Evolutionary conservation across 2,888 invertebrate species (phyloP), one percentile per base, ranked within the genome.

Genomic region (Lottia scabra): DNA sequence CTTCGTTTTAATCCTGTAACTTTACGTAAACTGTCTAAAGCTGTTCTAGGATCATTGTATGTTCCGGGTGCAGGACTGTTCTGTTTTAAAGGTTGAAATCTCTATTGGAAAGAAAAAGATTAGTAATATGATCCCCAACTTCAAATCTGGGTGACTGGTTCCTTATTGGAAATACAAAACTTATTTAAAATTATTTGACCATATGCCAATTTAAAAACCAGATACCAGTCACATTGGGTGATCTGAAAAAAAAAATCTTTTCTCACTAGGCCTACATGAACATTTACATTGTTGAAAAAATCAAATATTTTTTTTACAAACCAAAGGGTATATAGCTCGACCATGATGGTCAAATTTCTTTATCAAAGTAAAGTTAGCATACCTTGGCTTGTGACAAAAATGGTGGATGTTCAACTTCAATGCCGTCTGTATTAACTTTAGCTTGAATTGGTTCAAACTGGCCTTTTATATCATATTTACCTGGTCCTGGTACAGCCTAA

Each of bases 331-430:
- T 38, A 38, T 5, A 8, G 10, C 5, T 38, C 8, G 38, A 30
- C 4, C 5, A 10, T 38, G 3, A 8, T 38, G 38, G 38, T 10
- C 38, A 38, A 4, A 30, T 30, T 30, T 5, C n/a, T n/a, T n/a
- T n/a, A n/a, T n/a, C 5, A 30, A 2, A 30, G 5, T 30, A 5
- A 4, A 5, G 30, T 30, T 4, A 38, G 1, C 5, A 72, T 70
- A 89, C 89, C 86, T 88, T 88, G 19, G 87, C 79, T 77, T 89
- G 89, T 69, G 87, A 85, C 78, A 86, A 82, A 78, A 89, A 89
- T 19, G 89, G 89, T 12, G 89, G 89, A 65, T 88, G 88, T 73
- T 89, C 89, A 27, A 88, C 84, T 76, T 88, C 87, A 45, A 87
- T 82, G 43, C 87, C 87, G 44, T 89, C 88, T 62, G 85, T 83